These are phyloP conservation scores for Anguilla obscura DNA, from an alignment of 2,797 vertebrate genomes.

Conservation along the genomic window DNA sequence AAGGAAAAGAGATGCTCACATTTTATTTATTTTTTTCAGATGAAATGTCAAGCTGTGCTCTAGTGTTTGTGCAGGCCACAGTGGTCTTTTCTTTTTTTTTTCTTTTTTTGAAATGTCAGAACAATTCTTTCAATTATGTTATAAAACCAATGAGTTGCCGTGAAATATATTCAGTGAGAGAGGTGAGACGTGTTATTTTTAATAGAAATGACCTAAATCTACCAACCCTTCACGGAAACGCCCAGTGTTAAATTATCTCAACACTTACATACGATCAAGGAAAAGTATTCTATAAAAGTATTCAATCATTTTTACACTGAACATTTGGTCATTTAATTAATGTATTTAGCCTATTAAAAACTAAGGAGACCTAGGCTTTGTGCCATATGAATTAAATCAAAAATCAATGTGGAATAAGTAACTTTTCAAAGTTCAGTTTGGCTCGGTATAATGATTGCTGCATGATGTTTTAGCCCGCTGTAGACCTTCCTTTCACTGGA, in stretches of 20 bases:
- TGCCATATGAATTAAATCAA: not conserved
- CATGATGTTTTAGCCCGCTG: not conserved
- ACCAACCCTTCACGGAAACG: not conserved
- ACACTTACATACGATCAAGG: not conserved
- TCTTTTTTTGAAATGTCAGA: not conserved
- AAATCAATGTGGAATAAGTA: not conserved
- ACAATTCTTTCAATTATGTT: not conserved
- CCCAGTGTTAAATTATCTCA: not conserved
- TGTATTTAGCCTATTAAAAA: not conserved
- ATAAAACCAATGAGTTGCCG: not conserved
- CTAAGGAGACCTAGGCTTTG: not conserved
- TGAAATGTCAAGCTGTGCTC: constrained; percentile 35
- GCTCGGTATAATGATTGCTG: not conserved
- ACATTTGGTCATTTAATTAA: not conserved
- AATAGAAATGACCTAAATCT: not conserved
- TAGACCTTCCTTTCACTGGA: not conserved
- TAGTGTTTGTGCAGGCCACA: not conserved
- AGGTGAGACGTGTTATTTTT: not conserved
- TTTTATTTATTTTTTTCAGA: not conserved
- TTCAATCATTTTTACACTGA: not conserved
- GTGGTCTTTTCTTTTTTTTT: not conserved
- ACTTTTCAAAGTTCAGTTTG: not conserved
- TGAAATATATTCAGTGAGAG: not conserved
- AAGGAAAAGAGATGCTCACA: constrained; percentile 46
- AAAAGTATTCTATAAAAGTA: not conserved